A percentile compares a stretch with the other conserved stretches of the same genome.
Evolutionary conservation across 1,140 invertebrate genomes (phyloP).

Genomic region (Aphelenchoides besseyi): DNA sequence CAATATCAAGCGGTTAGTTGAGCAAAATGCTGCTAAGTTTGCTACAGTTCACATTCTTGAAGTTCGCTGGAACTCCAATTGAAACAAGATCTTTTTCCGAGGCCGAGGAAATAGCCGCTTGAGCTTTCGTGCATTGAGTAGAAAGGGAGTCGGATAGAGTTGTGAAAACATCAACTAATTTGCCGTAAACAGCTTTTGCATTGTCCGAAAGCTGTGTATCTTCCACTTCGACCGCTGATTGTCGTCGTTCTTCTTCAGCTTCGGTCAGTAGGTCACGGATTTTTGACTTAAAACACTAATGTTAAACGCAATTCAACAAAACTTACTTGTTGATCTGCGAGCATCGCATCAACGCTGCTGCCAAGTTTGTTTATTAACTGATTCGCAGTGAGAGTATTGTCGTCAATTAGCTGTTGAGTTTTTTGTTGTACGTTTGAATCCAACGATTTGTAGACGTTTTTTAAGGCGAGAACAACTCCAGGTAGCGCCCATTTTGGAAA

Average conservation of each 20-base stretch:
- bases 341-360: not conserved
- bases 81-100: not conserved
- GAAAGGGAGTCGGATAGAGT: not conserved
- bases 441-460: not conserved
- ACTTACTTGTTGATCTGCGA: not conserved
- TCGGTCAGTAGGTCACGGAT: not conserved
- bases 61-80: not conserved
- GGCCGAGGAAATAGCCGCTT: not conserved
- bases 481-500: too few species aligned
- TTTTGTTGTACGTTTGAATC: not conserved
- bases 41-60: not conserved
- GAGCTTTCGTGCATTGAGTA: slow-evolving; percentile 1
- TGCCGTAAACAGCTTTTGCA: not conserved
- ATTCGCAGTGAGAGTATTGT: not conserved
- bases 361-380: not conserved
- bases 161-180: not conserved
- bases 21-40: not conserved
- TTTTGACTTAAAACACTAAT: not conserved
- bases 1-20: not conserved
- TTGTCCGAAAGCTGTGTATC: not conserved
- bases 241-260: not conserved
- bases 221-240: not conserved
- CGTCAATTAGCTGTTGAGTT: not conserved
- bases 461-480: not conserved
- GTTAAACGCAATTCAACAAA: not conserved